phyloP scores from a whole-genome alignment of 2,888 invertebrate species.

The Geophilus truncorum region DNA sequence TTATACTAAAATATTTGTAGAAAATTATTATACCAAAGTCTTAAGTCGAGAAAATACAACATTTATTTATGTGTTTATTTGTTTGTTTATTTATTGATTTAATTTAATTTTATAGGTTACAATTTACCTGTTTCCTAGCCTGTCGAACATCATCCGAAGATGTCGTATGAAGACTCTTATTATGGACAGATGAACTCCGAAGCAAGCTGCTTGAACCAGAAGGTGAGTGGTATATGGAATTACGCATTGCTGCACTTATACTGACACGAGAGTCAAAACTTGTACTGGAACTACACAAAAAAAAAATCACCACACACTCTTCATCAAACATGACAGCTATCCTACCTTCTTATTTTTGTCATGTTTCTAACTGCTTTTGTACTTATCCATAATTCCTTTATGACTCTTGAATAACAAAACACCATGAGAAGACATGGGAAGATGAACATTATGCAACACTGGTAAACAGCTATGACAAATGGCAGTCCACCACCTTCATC shows the following conservation, averaged over 20 bases:
- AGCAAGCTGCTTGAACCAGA: constrained; percentile 5
- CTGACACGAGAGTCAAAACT: background rate
- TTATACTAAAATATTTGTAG: too few species aligned
- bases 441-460: constrained; percentile 48
- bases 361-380: constrained; percentile 47
- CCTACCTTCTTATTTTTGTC: constrained; percentile 41
- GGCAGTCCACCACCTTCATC: constrained; percentile 36
- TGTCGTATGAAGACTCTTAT: background rate
- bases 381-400: constrained; percentile 50
- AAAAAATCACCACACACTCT: too few species aligned
- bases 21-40: too few species aligned
- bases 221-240: background rate
- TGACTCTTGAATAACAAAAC: constrained; percentile 50
- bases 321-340: too few species aligned
- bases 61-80: too few species aligned
- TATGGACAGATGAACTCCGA: background rate
- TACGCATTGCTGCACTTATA: constrained; percentile 7
- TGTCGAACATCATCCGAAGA: constrained; percentile 39
- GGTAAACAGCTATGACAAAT: constrained; percentile 47
- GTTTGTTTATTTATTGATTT: too few species aligned
- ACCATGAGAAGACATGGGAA: constrained; percentile 48
- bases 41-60: too few species aligned
- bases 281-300: background rate
- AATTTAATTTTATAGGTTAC: too few species aligned
- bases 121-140: constrained; percentile 40